Percentiles rank a stretch among this genome's conserved stretches.
These are phyloP conservation scores for Perizoma flavofasciatum DNA, from an alignment of 2,888 invertebrate genomes.

Conservation along the genomic window DNA sequence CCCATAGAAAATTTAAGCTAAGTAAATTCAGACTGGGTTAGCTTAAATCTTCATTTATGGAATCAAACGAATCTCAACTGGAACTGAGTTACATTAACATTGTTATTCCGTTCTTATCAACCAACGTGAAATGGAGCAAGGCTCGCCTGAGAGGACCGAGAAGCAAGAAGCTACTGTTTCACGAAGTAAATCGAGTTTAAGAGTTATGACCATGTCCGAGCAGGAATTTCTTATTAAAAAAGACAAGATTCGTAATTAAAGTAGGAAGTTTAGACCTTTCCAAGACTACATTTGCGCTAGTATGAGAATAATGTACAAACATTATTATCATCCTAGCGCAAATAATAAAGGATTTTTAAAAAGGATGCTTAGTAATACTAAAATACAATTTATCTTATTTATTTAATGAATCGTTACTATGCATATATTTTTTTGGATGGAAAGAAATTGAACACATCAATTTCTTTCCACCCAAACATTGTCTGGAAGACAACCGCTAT, in stretches of 20 bases:
- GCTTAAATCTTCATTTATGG: constrained; percentile 6
- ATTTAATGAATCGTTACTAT: too few species aligned
- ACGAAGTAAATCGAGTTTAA: constrained; percentile 41
- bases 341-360: constrained; percentile 19
- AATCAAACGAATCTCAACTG: constrained; percentile 7
- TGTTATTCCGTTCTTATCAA: constrained; percentile 18
- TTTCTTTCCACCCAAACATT: too few species aligned
- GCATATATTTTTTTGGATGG: too few species aligned
- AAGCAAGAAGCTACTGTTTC: constrained; percentile 34
- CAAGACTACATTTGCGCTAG: constrained; percentile 32
- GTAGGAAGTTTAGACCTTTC: constrained; percentile 37
- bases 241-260: constrained; percentile 43
- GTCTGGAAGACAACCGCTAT: too few species aligned
- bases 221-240: constrained; percentile 40
- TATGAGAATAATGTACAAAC: constrained; percentile 33
- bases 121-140: constrained; percentile 28
- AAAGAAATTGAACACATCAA: too few species aligned
- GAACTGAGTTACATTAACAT: constrained; percentile 7
- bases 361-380: constrained; percentile 7
- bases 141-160: constrained; percentile 18
- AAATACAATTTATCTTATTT: too few species aligned
- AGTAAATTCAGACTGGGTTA: too few species aligned
- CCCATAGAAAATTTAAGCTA: too few species aligned
- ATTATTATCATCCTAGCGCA: too few species aligned
- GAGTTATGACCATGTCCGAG: constrained; percentile 41